Conservation (phyloP, 2,888 invertebrate genomes). For the Chrysolina oricalcia region DNA sequence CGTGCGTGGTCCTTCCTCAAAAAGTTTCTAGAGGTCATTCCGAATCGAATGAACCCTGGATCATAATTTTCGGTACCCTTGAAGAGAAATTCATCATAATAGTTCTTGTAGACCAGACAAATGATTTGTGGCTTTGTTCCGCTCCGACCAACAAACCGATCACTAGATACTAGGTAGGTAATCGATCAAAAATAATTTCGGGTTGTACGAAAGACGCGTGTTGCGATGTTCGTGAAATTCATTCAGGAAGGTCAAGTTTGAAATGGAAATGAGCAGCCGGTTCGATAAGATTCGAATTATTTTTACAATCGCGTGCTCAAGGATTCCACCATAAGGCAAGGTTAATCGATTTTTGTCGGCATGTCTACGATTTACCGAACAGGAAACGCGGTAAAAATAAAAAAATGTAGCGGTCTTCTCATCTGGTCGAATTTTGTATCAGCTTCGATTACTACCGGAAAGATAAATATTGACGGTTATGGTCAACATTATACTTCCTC, state of each 20-base stretch:
- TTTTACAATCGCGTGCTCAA: conserved; percentile 37
- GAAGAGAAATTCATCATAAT: no score
- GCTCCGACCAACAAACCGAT: not conserved
- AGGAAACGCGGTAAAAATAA: not conserved
- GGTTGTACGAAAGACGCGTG: not conserved
- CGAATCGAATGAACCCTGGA: no score
- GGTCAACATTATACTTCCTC: not conserved
- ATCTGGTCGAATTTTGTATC: not conserved
- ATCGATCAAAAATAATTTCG: conserved; percentile 13
- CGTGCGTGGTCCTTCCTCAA: no score
- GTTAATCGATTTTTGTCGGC: conserved; percentile 26
- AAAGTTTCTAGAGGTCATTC: no score
- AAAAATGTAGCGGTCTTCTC: conserved; percentile 1
- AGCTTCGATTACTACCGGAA: not conserved
- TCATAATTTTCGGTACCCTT: no score
- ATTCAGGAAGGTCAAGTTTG: conserved; percentile 30
- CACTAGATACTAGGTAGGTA: not conserved
- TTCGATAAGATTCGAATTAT: conserved; percentile 31
- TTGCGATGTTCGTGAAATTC: conserved; percentile 21
- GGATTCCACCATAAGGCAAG: conserved; percentile 38
- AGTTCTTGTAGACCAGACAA: no score
- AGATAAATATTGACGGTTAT: not conserved
- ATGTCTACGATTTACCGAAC: conserved; percentile 24
- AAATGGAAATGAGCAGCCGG: conserved; percentile 21
- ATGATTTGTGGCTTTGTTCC: not conserved